These are phyloP conservation scores for Nipponia nippon DNA, from an alignment of 2,113 vertebrate genomes.

Conservation along the genomic window DNA sequence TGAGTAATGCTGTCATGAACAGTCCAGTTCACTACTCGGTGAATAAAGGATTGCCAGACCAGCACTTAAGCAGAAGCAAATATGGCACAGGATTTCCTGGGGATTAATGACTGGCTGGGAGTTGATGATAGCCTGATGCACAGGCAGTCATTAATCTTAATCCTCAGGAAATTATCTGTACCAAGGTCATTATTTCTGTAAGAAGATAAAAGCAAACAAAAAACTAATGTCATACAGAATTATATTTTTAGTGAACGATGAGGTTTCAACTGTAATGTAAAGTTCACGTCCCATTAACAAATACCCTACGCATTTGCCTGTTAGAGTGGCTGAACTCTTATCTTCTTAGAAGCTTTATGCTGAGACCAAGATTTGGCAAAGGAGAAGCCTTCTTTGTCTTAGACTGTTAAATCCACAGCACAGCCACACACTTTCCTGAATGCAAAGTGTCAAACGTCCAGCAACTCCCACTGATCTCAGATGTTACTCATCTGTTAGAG, in stretches of 20 bases:
- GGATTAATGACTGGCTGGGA: constrained; percentile 53
- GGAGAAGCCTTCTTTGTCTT: not conserved
- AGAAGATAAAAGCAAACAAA: constrained; percentile 41
- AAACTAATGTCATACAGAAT: not conserved
- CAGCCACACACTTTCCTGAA: not conserved
- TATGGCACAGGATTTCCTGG: constrained; percentile 60
- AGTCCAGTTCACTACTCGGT: not conserved
- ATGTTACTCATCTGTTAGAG: not conserved
- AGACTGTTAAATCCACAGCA: not conserved
- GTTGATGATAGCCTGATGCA: constrained; percentile 51
- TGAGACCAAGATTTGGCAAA: not conserved
- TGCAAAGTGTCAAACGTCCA: not conserved
- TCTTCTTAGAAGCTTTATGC: not conserved
- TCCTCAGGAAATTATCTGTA: constrained; percentile 35
- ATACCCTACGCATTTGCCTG: not conserved
- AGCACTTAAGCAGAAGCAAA: constrained; percentile 58
- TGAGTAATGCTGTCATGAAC: not conserved
- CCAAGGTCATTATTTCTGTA: constrained; percentile 46
- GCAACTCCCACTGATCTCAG: not conserved
- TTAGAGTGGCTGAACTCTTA: not conserved
- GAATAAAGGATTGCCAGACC: constrained; percentile 25
- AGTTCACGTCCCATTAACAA: not conserved
- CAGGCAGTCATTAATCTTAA: constrained; percentile 53
- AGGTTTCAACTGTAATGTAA: not conserved
- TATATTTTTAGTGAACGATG: not conserved